Evolutionary conservation across 2,113 vertebrate species (phyloP), one percentile per base, ranked within the genome.

Genomic region (Haemorhous mexicanus): DNA sequence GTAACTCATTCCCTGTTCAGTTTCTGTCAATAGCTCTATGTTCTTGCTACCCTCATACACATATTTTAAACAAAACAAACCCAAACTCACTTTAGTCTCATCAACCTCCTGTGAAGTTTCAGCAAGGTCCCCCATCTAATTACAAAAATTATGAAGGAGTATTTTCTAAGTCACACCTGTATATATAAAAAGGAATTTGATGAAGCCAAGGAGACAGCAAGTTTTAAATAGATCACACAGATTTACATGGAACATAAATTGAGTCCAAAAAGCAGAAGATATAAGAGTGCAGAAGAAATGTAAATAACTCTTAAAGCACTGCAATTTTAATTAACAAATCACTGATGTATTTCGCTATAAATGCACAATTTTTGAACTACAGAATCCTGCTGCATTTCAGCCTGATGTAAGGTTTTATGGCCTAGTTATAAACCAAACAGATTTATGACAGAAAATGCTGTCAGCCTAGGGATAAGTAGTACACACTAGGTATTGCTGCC

Each of bases 281-380:
- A 1, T 7, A 69, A 62, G 64, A 77, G 18, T 70, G 52, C 50
- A 90, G 47, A 90, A 74, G 62, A 93, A 92, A 86, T 50, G 56
- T 66, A 92, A 92, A 49, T 91, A 47, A 64, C 77, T 47, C 69
- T 69, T 85, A 14, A 75, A 94, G 52, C 56, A 28, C 70, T 85
- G 55, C 24, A 39, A 27, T 86, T 95, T 83, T 83, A 85, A 86
- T 83, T 88, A 85, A 47, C 27, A 86, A 76, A 95, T 85, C 66
- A 79, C 46, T 62, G 28, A 58, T 49, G 10, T 35, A 13, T 84
- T 97, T 84, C 64, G 87, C 74, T 74, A 12, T 33, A 62, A 88
- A 95, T 76, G 46, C 67, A 84, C 30, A 10, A 13, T 27, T 92
- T 91, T 79, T 78, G 41, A 94, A 61, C 77, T 78, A 30, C 14